These are phyloP conservation scores for Drosophila hydei DNA, from an alignment of 1,140 invertebrate species.

Conservation along the genomic window DNA sequence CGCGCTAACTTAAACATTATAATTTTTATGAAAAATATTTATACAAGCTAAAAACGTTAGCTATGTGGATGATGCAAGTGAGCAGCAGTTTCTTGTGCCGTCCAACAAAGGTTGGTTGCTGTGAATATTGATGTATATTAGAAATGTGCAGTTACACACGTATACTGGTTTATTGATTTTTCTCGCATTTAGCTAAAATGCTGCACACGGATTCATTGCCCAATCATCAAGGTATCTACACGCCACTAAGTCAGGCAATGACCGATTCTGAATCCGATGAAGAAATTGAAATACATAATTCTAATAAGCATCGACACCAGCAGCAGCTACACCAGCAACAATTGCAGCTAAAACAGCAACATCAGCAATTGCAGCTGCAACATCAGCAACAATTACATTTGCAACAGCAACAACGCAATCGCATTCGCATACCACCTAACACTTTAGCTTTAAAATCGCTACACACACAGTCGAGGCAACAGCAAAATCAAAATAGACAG, in stretches of 20 bases:
- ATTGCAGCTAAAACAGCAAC: conserved; percentile 39
- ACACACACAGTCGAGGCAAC: conserved; percentile 49
- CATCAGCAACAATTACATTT: conserved; percentile 33
- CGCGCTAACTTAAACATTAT: conserved; percentile 50
- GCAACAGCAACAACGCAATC: conserved; percentile 63
- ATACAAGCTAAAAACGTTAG: conserved; percentile 42
- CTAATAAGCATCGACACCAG: conserved; percentile 69
- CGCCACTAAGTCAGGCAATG: conserved; percentile 89
- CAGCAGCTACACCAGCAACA: conserved; percentile 35
- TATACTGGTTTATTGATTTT: conserved; percentile 62
- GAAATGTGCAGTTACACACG: background rate
- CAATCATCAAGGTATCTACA: conserved; percentile 86
- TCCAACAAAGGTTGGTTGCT: conserved; percentile 48
- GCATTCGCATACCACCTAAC: conserved; percentile 66
- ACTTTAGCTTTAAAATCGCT: conserved; percentile 60
- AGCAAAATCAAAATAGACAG: conserved; percentile 1
- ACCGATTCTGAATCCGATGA: conserved; percentile 90
- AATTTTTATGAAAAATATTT: conserved; percentile 45
- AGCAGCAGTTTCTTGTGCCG: conserved; percentile 49
- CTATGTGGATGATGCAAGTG: conserved; percentile 72
- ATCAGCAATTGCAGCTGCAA: conserved; percentile 20
- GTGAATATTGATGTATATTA: background rate
- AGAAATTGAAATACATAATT: conserved; percentile 87
- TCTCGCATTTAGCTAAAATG: conserved; percentile 74
- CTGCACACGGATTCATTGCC: conserved; percentile 77